These are phyloP conservation scores for Xenus cinereus DNA, from an alignment of 2,113 vertebrate species.

Conservation along the genomic window DNA sequence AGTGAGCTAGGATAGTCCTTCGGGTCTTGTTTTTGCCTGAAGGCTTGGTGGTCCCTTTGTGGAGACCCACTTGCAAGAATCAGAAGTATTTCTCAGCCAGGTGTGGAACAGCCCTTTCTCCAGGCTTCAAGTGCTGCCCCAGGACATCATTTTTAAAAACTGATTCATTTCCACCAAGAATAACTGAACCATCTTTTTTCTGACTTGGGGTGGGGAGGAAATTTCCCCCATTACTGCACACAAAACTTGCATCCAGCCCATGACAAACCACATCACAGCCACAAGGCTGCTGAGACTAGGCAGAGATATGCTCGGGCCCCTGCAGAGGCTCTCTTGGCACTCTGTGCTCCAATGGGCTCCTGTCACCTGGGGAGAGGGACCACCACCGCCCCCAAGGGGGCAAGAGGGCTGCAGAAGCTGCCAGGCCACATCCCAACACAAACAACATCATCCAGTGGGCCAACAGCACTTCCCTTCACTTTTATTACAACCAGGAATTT, in stretches of 20 bases:
- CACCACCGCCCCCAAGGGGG: fast-evolving
- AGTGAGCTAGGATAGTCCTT: neutral
- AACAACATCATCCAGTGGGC: neutral
- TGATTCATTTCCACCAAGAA: neutral
- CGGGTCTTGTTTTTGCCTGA: neutral
- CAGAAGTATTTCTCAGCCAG: neutral
- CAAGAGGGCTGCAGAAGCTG: neutral
- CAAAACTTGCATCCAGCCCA: neutral
- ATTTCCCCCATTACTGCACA: neutral
- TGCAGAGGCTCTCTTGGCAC: neutral
- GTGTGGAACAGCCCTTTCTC: neutral
- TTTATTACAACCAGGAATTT: neutral
- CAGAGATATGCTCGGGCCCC: neutral
- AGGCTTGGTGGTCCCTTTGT: neutral
- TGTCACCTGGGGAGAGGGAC: neutral
- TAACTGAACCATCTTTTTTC: neutral
- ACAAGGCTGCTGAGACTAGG: neutral
- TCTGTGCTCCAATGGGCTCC: neutral
- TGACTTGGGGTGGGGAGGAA: neutral
- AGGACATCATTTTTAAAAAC: neutral
- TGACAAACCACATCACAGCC: neutral
- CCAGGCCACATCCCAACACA: neutral
- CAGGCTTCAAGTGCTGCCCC: neutral
- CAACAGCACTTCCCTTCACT: fast-evolving
- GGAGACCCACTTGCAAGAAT: neutral